Percentiles rank a stretch among this genome's conserved stretches.
Conservation (phyloP, 2,113 vertebrate genomes). For the Pachycephala philippinensis region DNA sequence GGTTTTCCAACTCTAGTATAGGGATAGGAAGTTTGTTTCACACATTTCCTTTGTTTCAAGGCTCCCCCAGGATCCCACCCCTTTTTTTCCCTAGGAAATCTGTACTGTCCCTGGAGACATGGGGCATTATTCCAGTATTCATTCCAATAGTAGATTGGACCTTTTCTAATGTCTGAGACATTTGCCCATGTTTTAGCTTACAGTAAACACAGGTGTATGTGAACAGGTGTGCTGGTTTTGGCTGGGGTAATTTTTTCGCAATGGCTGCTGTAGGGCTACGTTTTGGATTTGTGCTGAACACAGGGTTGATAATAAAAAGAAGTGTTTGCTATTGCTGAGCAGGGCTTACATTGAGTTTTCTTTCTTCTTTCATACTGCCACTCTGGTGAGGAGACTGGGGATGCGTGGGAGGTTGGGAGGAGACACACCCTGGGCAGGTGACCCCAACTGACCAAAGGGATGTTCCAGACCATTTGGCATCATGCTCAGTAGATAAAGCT, state of each 20-base stretch:
- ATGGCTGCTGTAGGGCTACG: background rate
- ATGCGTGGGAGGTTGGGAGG: background rate
- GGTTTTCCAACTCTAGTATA: background rate
- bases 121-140: background rate
- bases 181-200: background rate
- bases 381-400: background rate
- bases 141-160: background rate
- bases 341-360: background rate
- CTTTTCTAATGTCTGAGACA: background rate
- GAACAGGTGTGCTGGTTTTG: background rate
- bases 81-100: background rate
- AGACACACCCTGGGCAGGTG: background rate
- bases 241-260: background rate
- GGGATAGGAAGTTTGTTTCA: background rate
- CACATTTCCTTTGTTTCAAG: background rate
- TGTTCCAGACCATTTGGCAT: background rate
- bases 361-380: background rate
- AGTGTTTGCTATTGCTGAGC: background rate
- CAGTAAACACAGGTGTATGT: background rate
- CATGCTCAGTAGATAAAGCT: background rate
- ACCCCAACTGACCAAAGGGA: background rate
- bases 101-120: background rate
- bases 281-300: background rate
- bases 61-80: accelerated
- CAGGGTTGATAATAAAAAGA: background rate